Conservation (phyloP, 2,888 invertebrate species). For the Diarsia brunnea region DNA sequence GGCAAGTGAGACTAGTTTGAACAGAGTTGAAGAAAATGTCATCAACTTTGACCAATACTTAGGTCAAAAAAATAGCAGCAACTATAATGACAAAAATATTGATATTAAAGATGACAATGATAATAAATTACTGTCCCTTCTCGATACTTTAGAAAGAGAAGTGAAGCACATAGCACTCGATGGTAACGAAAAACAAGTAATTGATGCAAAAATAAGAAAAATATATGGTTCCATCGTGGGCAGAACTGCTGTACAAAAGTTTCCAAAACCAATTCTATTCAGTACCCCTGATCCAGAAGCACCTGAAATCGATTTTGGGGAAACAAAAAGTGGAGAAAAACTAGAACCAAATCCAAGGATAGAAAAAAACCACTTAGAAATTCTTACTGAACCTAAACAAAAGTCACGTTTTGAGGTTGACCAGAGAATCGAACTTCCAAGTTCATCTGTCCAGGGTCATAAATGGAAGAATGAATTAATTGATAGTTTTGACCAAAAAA, state of each 20-base stretch:
- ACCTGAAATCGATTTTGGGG: conserved; percentile 52
- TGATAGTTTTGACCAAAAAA: conserved; percentile 29
- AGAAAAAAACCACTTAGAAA: conserved; percentile 16
- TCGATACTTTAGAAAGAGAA: conserved; percentile 81
- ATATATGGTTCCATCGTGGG: conserved; percentile 78
- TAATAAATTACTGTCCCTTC: conserved; percentile 75
- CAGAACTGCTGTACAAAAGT: conserved; percentile 54
- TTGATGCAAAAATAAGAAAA: conserved; percentile 81
- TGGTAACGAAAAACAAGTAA: conserved; percentile 76
- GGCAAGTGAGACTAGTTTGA: conserved; percentile 62
- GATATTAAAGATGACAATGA: conserved; percentile 71
- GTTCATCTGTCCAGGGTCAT: conserved; percentile 17
- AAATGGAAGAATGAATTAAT: conserved; percentile 44
- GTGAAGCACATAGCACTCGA: conserved; percentile 77
- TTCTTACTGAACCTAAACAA: conserved; percentile 14
- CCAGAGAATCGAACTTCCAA: conserved; percentile 16
- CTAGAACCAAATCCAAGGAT: conserved; percentile 17
- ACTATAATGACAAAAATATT: conserved; percentile 35
- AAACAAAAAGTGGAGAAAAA: conserved; percentile 31
- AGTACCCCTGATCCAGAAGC: conserved; percentile 27
- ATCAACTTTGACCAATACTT: conserved; percentile 65
- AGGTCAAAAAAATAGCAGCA: conserved; percentile 44
- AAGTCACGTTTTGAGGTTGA: conserved; percentile 16
- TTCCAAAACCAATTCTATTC: conserved; percentile 30
- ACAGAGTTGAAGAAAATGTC: conserved; percentile 68